A percentile compares a stretch with the other conserved stretches of the same genome.
These are phyloP conservation scores for Bombus haemorrhoidalis DNA, from an alignment of 1,140 invertebrate genomes.

Conservation along the genomic window DNA sequence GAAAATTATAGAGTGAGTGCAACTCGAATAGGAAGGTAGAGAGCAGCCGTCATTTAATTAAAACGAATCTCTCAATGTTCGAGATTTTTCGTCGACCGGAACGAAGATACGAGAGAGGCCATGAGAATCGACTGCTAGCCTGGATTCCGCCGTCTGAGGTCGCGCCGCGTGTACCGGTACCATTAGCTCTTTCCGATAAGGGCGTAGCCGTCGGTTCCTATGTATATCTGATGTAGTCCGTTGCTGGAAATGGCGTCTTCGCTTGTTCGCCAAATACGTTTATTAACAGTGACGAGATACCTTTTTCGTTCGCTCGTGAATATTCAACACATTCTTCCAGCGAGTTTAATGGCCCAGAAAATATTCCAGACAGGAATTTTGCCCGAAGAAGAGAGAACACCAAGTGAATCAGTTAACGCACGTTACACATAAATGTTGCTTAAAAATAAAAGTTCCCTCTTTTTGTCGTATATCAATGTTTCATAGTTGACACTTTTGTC, in stretches of 20 bases:
- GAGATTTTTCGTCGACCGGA: constrained; percentile 70
- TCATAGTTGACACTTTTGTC: not conserved
- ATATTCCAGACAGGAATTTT: not conserved
- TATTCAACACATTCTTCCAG: constrained; percentile 6
- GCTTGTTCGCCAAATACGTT: constrained; percentile 47
- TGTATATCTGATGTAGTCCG: constrained; percentile 63
- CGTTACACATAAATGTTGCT: no score
- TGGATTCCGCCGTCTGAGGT: constrained; percentile 71
- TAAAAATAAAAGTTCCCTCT: not conserved
- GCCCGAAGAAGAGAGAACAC: not conserved
- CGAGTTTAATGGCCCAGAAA: not conserved
- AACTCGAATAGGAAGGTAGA: not conserved
- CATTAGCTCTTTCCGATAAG: constrained; percentile 67
- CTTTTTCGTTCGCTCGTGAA: constrained; percentile 21
- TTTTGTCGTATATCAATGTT: not conserved
- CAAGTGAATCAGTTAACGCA: not conserved
- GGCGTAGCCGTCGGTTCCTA: constrained; percentile 68
- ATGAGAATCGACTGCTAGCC: constrained; percentile 73
- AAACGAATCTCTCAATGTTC: constrained; percentile 56
- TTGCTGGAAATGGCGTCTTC: constrained; percentile 59
- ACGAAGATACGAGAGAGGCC: constrained; percentile 69
- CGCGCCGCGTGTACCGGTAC: constrained; percentile 61
- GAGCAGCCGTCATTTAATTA: constrained; percentile 47
- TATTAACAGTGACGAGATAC: constrained; percentile 36
- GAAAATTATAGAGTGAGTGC: not conserved